Conservation (phyloP, 2,888 invertebrate genomes). For the Tridacna gigas region DNA sequence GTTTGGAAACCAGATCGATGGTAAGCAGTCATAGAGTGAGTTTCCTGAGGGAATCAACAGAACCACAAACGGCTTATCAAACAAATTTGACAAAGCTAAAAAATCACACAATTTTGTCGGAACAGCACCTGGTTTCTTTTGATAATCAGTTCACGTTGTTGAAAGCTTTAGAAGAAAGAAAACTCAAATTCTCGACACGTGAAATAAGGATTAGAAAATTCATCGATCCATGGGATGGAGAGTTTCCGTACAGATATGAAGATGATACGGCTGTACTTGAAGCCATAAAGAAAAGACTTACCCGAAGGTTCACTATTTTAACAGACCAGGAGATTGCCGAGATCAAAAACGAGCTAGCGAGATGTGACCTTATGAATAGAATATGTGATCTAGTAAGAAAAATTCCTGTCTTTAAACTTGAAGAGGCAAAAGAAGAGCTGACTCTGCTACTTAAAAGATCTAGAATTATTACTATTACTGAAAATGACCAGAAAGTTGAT, state of each 20-base stretch:
- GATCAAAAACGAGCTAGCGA: slow-evolving; percentile 49
- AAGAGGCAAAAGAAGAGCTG: not conserved
- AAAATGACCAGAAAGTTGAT: not conserved
- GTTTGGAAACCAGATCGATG: slow-evolving; percentile 81
- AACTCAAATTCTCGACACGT: not conserved
- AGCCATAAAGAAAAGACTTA: not conserved
- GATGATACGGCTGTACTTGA: not conserved
- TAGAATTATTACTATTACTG: not conserved
- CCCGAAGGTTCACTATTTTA: slow-evolving; percentile 21
- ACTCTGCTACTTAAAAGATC: not conserved
- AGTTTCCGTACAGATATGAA: not conserved
- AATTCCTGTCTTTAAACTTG: not conserved
- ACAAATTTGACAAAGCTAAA: not conserved
- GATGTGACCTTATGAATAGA: slow-evolving; percentile 33
- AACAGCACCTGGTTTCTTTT: not conserved
- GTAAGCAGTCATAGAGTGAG: not conserved
- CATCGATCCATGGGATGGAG: not conserved
- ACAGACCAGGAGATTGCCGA: slow-evolving; percentile 64
- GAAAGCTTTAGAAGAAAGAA: not conserved
- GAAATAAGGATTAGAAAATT: too few species aligned
- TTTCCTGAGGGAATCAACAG: not conserved
- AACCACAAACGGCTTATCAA: too few species aligned
- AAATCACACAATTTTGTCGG: not conserved
- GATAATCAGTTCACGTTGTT: not conserved
- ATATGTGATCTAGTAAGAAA: not conserved